These are phyloP conservation scores for Steinernema khuongi DNA, from an alignment of 1,140 invertebrate species.

Conservation along the genomic window DNA sequence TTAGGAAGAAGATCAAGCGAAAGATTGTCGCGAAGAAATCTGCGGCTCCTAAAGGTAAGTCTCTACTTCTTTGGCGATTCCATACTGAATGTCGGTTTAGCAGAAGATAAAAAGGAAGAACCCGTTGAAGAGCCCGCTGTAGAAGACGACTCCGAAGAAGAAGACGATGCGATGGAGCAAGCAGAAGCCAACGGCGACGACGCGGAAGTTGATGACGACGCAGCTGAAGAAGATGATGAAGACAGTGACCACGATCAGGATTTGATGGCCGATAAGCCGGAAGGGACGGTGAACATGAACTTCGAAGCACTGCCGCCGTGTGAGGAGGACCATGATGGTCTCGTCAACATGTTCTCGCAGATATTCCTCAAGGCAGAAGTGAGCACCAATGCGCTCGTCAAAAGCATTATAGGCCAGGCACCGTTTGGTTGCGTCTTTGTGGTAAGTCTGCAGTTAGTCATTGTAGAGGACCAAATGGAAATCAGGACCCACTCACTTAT, in stretches of 20 bases:
- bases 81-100: background rate
- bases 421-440: conserved; percentile 23
- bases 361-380: conserved; percentile 23
- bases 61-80: background rate
- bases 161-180: conserved; percentile 22
- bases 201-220: background rate
- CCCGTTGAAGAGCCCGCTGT: conserved; percentile 17
- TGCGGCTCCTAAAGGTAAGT: background rate
- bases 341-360: conserved; percentile 29
- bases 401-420: conserved; percentile 20
- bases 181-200: background rate
- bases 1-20: background rate
- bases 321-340: conserved; percentile 29
- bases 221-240: background rate
- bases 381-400: conserved; percentile 17
- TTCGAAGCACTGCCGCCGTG: conserved; percentile 21
- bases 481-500: no score
- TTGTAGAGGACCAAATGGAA: no score
- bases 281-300: conserved; percentile 21
- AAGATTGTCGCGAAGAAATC: background rate
- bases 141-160: conserved; percentile 27
- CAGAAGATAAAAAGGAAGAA: background rate
- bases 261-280: background rate
- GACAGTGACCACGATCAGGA: conserved; percentile 12
- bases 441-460: background rate